A percentile compares a stretch with the other conserved stretches of the same genome.
Evolutionary conservation across 2,888 invertebrate species (phyloP).

Genomic region (Buathra laborator): DNA sequence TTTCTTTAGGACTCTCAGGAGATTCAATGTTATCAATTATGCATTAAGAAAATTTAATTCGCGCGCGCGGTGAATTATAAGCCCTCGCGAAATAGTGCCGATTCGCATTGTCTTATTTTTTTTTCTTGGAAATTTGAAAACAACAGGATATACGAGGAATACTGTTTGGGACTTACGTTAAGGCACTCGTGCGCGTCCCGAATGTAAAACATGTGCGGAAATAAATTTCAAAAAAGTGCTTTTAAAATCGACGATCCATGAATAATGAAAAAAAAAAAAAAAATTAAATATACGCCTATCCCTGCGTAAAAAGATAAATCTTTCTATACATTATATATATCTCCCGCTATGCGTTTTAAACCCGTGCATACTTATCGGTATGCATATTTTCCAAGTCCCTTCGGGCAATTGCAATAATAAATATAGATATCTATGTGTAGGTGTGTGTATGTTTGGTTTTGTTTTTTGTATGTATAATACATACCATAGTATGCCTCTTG

Average conservation of each 20-base stretch:
- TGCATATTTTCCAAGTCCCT: constrained; percentile 71
- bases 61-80: constrained; percentile 12
- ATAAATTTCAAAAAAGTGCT: constrained; percentile 12
- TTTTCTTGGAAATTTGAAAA: constrained; percentile 10
- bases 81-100: constrained; percentile 19
- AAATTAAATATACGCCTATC: constrained; percentile 45
- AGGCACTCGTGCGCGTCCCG: constrained; percentile 61
- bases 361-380: constrained; percentile 64
- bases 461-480: constrained; percentile 64
- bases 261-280: constrained; percentile 25
- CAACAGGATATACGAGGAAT: constrained; percentile 40
- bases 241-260: constrained; percentile 8
- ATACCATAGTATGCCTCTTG: constrained; percentile 49
- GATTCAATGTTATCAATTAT: constrained; percentile 49
- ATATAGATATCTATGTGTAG: constrained; percentile 71
- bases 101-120: background rate
- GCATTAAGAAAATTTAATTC: constrained; percentile 10
- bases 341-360: constrained; percentile 49
- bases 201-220: constrained; percentile 31
- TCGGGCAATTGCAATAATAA: constrained; percentile 75
- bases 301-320: constrained; percentile 53
- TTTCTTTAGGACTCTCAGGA: constrained; percentile 39
- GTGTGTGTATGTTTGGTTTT: constrained; percentile 57
- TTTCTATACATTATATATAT: constrained; percentile 54
- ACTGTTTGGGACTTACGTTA: constrained; percentile 56